Conservation (phyloP, 2,797 vertebrate genomes). For the Danio jaintianensis region DNA sequence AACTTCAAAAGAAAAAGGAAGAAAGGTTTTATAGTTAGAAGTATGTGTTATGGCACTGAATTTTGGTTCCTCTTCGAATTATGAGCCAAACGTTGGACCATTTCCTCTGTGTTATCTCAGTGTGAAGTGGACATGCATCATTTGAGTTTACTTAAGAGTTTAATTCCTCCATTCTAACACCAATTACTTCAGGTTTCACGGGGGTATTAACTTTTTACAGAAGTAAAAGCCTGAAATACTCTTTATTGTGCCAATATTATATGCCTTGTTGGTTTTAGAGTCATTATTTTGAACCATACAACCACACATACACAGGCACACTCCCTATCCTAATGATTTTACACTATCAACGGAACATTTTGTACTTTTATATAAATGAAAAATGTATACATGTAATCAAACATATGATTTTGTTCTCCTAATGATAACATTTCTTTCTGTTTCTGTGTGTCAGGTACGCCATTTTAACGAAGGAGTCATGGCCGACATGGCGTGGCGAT, state of each 20-base stretch:
- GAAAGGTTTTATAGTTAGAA: background rate
- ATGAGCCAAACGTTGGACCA: background rate
- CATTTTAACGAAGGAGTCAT: constrained; percentile 95
- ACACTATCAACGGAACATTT: constrained; percentile 1
- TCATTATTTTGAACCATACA: constrained; percentile 33
- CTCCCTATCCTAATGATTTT: no score
- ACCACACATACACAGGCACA: no score
- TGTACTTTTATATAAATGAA: background rate
- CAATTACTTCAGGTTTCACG: background rate
- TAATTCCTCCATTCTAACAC: constrained; percentile 7
- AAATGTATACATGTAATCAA: background rate
- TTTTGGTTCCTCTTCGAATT: constrained; percentile 1
- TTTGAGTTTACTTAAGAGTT: background rate
- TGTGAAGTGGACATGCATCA: background rate
- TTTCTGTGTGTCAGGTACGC: constrained; percentile 83
- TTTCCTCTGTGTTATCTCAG: background rate
- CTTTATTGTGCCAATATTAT: constrained; percentile 14
- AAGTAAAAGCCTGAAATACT: background rate
- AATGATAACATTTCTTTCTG: background rate
- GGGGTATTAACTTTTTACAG: background rate
- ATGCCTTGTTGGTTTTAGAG: background rate
- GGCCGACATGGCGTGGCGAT: constrained; percentile 94
- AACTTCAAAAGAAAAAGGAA: constrained; percentile 17
- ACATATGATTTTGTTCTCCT: background rate
- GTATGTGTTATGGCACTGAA: background rate